Base-by-base conservation (phyloP, 2,888 invertebrate species). In the Aphidoletes aphidimyza region DNA sequence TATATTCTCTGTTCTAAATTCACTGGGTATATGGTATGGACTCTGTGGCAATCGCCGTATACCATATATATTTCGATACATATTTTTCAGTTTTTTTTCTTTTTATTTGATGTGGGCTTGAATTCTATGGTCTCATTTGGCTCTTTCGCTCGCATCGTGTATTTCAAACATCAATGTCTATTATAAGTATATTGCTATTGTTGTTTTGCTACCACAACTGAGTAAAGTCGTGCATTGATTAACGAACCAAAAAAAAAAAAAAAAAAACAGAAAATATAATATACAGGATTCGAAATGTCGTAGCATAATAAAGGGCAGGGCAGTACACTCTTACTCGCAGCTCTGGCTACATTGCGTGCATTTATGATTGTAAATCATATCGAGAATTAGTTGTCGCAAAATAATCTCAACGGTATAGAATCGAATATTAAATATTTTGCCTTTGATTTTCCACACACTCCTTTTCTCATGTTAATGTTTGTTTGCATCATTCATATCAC, bases 1-100 rank as follows among this genome's bases (percentile, higher is more conserved):
- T 22, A 37, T n/a, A 69, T 0, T 81, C 36, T 81, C 37, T 69
- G 34, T 69, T 69, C 69, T 69, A 69, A 69, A 69, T 69, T 69
- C 69, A 30, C 17, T 69, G 69, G 34, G 69, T 69, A 69, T 69
- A n/a, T n/a, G n/a, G 54, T 26, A 69, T 69, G 22, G 8, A n/a
- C 54, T 54, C 3, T 34, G 14, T 69, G 69, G 14, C 30, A 30
- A 30, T 69, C n/a, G n/a, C 30, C 69, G 34, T 69, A 69, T 30
- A 69, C 14, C 14, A 42, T 9, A 42, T 14, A n/a, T 14, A 42
- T 42, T 9, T 42, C 42, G 42, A n/a, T 42, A 42, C 14, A 42
- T 42, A 42, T n/a, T n/a, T n/a, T n/a, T n/a, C n/a, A n/a, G n/a
- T n/a, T n/a, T n/a, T n/a, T n/a, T n/a, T n/a, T n/a, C n/a, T 69